A percentile compares a stretch with the other conserved stretches of the same genome.
Conservation (phyloP, 2,113 vertebrate genomes). For the Microtus ochrogaster region DNA sequence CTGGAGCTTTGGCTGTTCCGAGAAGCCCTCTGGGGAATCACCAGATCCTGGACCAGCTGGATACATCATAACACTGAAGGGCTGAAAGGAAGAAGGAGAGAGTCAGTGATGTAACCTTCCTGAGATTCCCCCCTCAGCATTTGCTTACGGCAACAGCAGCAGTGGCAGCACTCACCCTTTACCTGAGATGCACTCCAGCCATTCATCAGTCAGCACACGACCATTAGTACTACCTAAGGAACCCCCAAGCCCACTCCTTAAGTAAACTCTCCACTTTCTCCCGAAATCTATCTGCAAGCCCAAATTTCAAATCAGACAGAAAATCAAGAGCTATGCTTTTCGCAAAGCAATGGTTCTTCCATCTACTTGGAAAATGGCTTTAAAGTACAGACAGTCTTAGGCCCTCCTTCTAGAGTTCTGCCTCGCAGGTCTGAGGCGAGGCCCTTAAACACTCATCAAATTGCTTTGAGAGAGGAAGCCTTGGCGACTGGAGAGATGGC, state of each 20-base stretch:
- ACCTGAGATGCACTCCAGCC: neutral
- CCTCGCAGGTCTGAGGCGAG: neutral
- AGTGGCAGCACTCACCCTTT: neutral
- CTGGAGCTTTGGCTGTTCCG: slow-evolving; percentile 68
- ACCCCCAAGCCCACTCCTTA: neutral
- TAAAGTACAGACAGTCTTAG: slow-evolving; percentile 1
- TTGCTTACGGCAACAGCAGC: neutral
- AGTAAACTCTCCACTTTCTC: slow-evolving; percentile 9
- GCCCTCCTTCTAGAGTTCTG: neutral
- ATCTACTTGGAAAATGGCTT: slow-evolving; percentile 31
- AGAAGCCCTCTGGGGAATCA: slow-evolving; percentile 75
- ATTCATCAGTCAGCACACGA: neutral
- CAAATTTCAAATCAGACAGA: slow-evolving; percentile 48
- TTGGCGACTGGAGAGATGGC: neutral
- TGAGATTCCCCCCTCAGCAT: neutral
- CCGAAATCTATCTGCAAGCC: slow-evolving; percentile 11
- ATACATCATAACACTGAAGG: slow-evolving; percentile 73
- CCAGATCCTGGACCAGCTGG: slow-evolving; percentile 77
- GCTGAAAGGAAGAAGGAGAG: slow-evolving; percentile 46
- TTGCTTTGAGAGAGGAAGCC: neutral
- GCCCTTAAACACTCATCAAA: neutral
- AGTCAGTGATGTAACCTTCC: neutral
- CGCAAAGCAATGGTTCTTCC: slow-evolving; percentile 30
- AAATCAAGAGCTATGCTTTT: slow-evolving; percentile 12
- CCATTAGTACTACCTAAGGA: neutral